Evolutionary conservation across 2,797 vertebrate genomes (phyloP), one percentile per base, ranked within the genome.

Genomic region (Darevskia mixta): DNA sequence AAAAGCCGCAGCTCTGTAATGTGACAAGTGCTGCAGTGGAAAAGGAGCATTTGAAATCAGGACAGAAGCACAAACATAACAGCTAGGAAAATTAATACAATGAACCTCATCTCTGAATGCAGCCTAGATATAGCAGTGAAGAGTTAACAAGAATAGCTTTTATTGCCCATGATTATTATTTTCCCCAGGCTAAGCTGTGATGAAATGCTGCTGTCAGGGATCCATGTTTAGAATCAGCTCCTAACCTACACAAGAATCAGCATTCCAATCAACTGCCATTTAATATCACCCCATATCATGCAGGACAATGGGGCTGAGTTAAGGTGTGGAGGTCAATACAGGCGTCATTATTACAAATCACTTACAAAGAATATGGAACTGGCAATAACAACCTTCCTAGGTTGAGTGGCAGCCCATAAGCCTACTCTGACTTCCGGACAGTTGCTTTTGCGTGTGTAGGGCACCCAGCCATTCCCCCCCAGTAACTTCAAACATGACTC

Each of bases 291-390:
- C 80, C 0, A 1, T 87, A 82, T 91, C 72, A 72, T 84, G 35
- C 79, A 90, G 81, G 91, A 92, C 87, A 94, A 91, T 93, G n/a
- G 49, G 91, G 3, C 0, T 69, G 79, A 90, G 88, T 85, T 88
- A 90, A 86, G 25, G 66, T 83, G 86, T 90, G 83, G 84, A 43
- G 6, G 41, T 43, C 41, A 43, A 43, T 72, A 41, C 73, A 88
- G n/a, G 23, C 49, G 79, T 75, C 73, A 81, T 9, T 17, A 43
- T 45, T 15, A 75, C 35, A 55, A 79, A 25, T 35, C 86, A 76
- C 55, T 64, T 55, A 55, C 18, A 82, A 45, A 87, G 72, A 82
- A 66, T 72, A 41, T 9, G 58, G 66, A 45, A 25, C 29, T 67
- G 9, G 27, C 6, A 10, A 13, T 66, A 55, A 87, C 11, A 18